phyloP scores from a whole-genome alignment of 1,140 invertebrate genomes.

The Drosophila rufa region DNA sequence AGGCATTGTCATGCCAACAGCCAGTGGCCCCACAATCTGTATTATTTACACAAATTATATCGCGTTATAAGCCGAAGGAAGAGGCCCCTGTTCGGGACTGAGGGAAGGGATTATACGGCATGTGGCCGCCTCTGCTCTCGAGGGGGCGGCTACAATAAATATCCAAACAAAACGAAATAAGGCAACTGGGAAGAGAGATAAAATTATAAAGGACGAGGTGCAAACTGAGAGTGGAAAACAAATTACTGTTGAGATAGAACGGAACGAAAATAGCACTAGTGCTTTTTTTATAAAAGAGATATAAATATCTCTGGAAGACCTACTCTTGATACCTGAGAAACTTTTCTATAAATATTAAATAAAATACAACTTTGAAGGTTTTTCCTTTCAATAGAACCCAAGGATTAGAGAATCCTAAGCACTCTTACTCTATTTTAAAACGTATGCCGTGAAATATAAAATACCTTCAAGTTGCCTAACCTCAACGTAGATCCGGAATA shows the following conservation, averaged over 20 bases:
- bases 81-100: not conserved
- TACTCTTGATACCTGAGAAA: no score
- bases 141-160: conserved; percentile 11
- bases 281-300: no score
- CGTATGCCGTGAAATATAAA: not conserved
- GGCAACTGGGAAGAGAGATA: not conserved
- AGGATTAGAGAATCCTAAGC: no score
- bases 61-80: conserved; percentile 18
- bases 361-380: no score
- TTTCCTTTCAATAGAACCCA: no score
- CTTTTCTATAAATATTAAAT: no score
- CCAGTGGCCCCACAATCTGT: conserved; percentile 31
- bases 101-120: conserved; percentile 22
- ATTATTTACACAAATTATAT: conserved; percentile 54
- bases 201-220: not conserved
- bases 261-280: no score
- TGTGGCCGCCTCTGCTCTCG: conserved; percentile 1
- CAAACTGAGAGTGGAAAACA: not conserved
- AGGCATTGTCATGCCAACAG: conserved; percentile 27
- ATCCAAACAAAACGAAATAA: conserved; percentile 5
- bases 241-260: not conserved
- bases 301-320: no score
- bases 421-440: no score
- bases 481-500: not conserved
- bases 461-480: not conserved